Conservation (phyloP, 2,797 vertebrate genomes). For the Acanthiza pusilla region DNA sequence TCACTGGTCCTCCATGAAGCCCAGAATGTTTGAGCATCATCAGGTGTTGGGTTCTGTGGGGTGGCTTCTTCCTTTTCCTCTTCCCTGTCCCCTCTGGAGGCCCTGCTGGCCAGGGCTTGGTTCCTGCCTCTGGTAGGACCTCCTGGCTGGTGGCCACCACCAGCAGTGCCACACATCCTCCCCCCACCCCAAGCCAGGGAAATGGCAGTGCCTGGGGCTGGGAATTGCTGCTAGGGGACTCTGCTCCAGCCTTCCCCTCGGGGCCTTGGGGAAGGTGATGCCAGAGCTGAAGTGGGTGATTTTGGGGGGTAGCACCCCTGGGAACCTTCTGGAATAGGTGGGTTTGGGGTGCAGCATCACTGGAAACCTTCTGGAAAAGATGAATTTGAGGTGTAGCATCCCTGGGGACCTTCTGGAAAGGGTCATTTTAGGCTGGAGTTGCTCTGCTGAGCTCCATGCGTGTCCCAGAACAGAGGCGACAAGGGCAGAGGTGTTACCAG, state of each 20-base stretch:
- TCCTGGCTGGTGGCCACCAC: neutral
- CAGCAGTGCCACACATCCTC: fast-evolving
- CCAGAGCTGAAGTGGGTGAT: too few relatives aligned
- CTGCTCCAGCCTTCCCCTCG: neutral
- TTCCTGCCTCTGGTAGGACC: neutral
- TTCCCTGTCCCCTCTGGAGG: neutral
- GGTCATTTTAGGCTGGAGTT: too few relatives aligned
- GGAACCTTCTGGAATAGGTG: too few relatives aligned
- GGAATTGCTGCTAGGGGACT: neutral
- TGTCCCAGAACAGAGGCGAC: too few relatives aligned
- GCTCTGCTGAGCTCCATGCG: too few relatives aligned
- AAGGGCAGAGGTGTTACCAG: too few relatives aligned
- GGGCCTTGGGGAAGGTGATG: too few relatives aligned
- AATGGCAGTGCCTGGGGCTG: fast-evolving
- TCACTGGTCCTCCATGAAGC: fast-evolving
- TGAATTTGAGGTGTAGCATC: too few relatives aligned
- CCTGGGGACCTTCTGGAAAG: too few relatives aligned
- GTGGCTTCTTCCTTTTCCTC: neutral
- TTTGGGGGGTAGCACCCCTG: too few relatives aligned
- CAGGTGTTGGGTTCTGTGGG: fast-evolving
- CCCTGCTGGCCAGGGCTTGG: neutral
- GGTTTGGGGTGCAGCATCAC: too few relatives aligned
- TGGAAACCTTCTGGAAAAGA: too few relatives aligned
- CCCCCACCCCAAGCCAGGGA: neutral
- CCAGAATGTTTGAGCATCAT: neutral